A percentile compares a stretch with the other conserved stretches of the same genome.
These are phyloP conservation scores for Gracilinanus agilis DNA, from an alignment of 2,113 vertebrate species.

Conservation along the genomic window DNA sequence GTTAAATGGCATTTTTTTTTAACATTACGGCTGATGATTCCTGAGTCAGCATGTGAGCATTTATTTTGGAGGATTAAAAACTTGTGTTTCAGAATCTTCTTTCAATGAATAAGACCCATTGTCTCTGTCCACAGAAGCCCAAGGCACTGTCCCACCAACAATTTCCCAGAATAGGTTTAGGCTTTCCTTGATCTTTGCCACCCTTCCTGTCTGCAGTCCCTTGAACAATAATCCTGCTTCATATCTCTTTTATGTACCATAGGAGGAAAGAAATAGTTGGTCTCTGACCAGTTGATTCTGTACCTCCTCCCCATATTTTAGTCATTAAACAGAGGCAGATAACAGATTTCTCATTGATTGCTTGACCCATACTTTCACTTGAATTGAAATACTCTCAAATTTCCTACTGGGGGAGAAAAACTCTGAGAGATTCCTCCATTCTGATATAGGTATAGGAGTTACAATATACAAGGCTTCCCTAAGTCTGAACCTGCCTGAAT, in stretches of 20 bases:
- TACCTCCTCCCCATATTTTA: not conserved
- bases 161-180: not conserved
- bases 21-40: not conserved
- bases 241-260: not conserved
- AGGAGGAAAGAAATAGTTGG: not conserved
- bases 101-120: slow-evolving; percentile 40
- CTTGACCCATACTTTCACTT: not conserved
- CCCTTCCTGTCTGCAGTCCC: not conserved
- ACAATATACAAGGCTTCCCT: not conserved
- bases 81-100: slow-evolving; percentile 15
- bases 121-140: not conserved
- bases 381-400: not conserved
- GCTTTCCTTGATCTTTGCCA: not conserved
- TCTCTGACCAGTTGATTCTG: not conserved
- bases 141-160: not conserved
- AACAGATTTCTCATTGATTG: not conserved
- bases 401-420: not conserved
- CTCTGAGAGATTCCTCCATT: not conserved
- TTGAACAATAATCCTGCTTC: not conserved
- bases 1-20: slow-evolving; percentile 24
- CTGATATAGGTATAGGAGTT: not conserved
- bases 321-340: not conserved
- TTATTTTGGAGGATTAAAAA: slow-evolving; percentile 39
- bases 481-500: not conserved
- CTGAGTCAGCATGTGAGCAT: slow-evolving; percentile 46